Conservation (phyloP, 2,113 vertebrate species). For the Lanius ludovicianus region DNA sequence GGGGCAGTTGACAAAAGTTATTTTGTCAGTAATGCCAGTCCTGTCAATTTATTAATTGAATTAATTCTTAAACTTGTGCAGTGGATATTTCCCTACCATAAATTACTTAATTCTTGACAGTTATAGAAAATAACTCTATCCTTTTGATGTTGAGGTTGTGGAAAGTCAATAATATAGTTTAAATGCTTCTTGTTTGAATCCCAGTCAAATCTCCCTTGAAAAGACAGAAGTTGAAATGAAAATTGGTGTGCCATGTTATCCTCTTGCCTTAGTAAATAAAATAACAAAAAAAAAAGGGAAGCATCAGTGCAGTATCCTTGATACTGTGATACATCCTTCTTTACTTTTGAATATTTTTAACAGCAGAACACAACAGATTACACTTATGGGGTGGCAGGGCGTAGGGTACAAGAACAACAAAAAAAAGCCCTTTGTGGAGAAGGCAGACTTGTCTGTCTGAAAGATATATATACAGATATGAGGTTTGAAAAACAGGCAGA, state of each 20-base stretch:
- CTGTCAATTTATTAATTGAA: neutral
- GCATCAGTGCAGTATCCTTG: neutral
- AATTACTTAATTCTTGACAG: neutral
- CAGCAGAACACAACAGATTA: neutral
- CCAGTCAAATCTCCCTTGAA: neutral
- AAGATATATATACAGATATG: neutral
- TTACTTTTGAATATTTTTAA: neutral
- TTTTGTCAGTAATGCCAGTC: neutral
- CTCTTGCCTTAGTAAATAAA: neutral
- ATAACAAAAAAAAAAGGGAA: neutral
- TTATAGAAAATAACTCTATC: neutral
- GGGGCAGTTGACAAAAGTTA: neutral
- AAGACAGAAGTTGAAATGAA: neutral
- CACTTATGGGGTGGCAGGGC: rapidly evolving
- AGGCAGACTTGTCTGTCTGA: neutral
- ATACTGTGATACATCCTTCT: neutral
- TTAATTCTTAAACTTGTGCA: neutral
- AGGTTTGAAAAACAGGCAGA: neutral
- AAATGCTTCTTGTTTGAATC: neutral
- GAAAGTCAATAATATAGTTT: neutral
- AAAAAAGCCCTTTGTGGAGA: neutral
- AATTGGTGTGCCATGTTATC: neutral
- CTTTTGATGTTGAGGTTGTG: neutral
- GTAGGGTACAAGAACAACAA: neutral
- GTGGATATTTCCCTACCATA: neutral